Conservation (phyloP, 2,113 vertebrate species). For the Trogon melanurus region DNA sequence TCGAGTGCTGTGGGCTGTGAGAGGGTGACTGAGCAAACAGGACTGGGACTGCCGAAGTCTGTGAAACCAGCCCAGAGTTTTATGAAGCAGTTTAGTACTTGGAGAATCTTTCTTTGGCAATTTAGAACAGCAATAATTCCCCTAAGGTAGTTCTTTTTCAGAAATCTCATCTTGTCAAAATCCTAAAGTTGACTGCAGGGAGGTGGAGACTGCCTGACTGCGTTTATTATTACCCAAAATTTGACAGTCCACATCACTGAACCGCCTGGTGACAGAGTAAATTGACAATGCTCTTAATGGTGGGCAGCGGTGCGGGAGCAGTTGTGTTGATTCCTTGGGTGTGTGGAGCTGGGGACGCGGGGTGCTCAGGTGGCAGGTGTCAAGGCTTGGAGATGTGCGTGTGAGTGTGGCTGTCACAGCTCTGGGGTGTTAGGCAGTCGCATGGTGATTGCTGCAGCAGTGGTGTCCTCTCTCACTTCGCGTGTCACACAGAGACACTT, state of each 20-base stretch:
- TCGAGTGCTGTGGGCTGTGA: no score
- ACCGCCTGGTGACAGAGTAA: no score
- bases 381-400: neutral
- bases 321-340: neutral
- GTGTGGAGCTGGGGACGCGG: neutral
- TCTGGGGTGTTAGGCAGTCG: neutral
- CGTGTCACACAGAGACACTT: rapidly evolving
- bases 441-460: rapidly evolving
- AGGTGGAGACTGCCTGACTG: neutral
- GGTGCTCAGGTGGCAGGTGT: neutral
- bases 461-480: neutral
- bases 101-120: neutral
- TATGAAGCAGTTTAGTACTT: neutral
- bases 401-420: neutral
- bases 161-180: neutral
- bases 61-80: neutral
- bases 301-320: neutral
- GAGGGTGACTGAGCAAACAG: neutral
- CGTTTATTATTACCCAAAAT: neutral
- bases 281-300: neutral
- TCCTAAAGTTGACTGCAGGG: neutral
- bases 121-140: neutral
- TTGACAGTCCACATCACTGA: neutral
- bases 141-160: neutral
- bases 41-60: neutral